Percentiles rank a stretch among this genome's conserved stretches.
phyloP scores from a whole-genome alignment of 2,113 vertebrate species.

The Oophaga pumilio region DNA sequence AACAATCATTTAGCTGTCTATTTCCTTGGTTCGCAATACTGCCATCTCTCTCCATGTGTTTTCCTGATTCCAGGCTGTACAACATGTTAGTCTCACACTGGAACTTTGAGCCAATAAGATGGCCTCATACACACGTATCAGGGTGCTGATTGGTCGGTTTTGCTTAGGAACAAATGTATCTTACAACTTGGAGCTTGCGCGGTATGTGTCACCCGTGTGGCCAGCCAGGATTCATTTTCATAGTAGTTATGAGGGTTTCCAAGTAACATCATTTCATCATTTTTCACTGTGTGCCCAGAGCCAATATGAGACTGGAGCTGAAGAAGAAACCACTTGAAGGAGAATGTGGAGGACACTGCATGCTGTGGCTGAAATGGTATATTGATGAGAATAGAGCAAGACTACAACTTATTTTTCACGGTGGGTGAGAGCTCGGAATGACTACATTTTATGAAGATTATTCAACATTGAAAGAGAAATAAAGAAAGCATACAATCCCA shows the following conservation, averaged over 20 bases:
- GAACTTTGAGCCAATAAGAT: background rate
- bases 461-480: too few species aligned
- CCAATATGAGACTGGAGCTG: background rate
- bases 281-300: background rate
- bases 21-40: background rate
- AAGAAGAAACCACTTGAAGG: background rate
- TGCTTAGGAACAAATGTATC: slow-evolving; percentile 43
- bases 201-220: slow-evolving; percentile 38
- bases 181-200: slow-evolving; percentile 31
- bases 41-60: background rate
- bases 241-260: slow-evolving; percentile 34
- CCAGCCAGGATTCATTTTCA: slow-evolving; percentile 39
- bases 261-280: slow-evolving; percentile 34
- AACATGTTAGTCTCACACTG: background rate
- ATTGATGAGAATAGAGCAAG: background rate
- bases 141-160: slow-evolving; percentile 37
- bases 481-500: too few species aligned
- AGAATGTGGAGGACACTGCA: slow-evolving; percentile 32
- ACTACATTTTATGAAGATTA: too few species aligned
- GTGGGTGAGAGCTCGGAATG: too few species aligned
- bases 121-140: background rate
- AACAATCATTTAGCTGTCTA: background rate
- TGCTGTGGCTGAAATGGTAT: background rate
- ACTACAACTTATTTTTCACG: background rate
- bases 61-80: background rate